Conservation (phyloP, 2,113 vertebrate genomes). For the Tupaia chinensis region DNA sequence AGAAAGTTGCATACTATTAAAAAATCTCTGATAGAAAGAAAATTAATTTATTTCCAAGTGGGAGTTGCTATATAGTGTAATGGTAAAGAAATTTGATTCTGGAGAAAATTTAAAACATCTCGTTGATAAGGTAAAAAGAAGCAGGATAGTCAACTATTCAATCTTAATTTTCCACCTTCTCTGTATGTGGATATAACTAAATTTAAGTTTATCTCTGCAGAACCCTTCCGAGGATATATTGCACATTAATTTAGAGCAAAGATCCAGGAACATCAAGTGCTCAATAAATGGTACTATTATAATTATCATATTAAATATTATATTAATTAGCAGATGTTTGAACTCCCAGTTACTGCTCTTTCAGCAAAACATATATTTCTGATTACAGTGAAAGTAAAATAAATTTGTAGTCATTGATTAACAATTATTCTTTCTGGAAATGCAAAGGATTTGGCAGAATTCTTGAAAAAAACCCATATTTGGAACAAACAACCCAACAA, state of each 20-base stretch:
- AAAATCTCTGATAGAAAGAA: not conserved
- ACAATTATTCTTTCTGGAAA: not conserved
- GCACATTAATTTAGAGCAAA: not conserved
- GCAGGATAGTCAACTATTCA: not conserved
- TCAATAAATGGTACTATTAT: not conserved
- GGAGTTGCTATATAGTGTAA: not conserved
- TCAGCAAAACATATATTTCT: not conserved
- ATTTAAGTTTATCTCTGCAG: not conserved
- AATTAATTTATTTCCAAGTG: not conserved
- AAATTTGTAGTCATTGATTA: not conserved
- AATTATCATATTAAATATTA: not conserved
- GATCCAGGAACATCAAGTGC: accelerated
- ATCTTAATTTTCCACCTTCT: not conserved
- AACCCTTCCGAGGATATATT: not conserved
- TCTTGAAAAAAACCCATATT: conserved; percentile 1
- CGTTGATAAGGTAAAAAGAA: not conserved
- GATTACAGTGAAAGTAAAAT: not conserved
- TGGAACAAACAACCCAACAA: not conserved
- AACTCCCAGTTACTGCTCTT: not conserved
- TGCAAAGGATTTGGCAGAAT: not conserved
- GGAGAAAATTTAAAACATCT: not conserved
- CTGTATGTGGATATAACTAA: not conserved
- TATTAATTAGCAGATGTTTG: not conserved
- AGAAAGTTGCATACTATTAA: not conserved
- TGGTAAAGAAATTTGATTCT: not conserved